A percentile compares a stretch with the other conserved stretches of the same genome.
These are phyloP conservation scores for Callithrix jacchus DNA, from an alignment of 2,113 vertebrate genomes.

Conservation along the genomic window DNA sequence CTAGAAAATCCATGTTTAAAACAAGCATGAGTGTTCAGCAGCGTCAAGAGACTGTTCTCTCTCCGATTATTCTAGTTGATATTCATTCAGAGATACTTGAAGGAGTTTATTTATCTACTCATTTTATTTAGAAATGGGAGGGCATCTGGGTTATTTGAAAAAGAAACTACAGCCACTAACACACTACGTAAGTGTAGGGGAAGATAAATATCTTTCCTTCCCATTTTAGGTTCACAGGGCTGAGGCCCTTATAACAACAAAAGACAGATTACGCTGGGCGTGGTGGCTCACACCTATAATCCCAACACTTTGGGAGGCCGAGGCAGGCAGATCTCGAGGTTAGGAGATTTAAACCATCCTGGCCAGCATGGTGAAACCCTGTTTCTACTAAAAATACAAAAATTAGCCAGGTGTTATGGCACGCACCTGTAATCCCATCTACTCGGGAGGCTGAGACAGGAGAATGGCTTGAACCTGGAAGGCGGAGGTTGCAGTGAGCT, in stretches of 20 bases:
- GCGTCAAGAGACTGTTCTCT: neutral
- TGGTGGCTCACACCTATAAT: too few species aligned
- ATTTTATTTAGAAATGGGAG: slow-evolving; percentile 6
- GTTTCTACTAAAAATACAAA: too few species aligned
- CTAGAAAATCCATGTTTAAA: slow-evolving; percentile 46
- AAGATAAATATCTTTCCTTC: neutral
- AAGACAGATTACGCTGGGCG: neutral
- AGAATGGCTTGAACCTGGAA: too few species aligned
- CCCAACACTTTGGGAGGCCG: too few species aligned
- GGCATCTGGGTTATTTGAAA: neutral
- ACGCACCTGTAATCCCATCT: too few species aligned
- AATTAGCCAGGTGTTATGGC: too few species aligned
- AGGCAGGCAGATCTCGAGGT: too few species aligned
- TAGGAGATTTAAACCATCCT: too few species aligned
- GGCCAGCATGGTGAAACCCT: too few species aligned
- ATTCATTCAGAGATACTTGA: neutral
- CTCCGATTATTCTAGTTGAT: neutral
- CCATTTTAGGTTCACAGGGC: neutral
- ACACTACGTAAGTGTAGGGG: neutral
- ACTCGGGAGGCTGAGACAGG: too few species aligned
- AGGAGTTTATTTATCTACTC: neutral
- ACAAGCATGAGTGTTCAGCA: neutral
- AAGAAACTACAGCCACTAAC: neutral
- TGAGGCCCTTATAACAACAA: neutral
- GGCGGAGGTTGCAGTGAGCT: too few species aligned